Conservation (phyloP, 2,797 vertebrate genomes). For the Cephalopachus bancanus region DNA sequence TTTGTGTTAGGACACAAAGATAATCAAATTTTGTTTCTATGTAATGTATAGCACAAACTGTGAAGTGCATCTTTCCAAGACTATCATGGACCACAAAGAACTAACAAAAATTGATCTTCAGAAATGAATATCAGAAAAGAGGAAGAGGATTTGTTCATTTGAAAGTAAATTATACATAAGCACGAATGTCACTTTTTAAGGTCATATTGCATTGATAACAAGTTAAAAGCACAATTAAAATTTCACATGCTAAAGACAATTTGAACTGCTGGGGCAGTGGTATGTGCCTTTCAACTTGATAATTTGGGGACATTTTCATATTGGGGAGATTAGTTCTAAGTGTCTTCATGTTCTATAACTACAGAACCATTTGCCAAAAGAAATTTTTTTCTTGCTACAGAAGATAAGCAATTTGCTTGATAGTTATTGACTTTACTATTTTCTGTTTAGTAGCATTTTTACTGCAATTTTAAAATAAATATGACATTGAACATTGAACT, state of each 20-base stretch:
- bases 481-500: constrained; percentile 75
- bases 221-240: constrained; percentile 90
- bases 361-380: constrained; percentile 88
- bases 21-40: constrained; percentile 63
- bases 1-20: constrained; percentile 38
- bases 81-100: constrained; percentile 80
- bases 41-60: constrained; percentile 69
- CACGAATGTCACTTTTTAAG: constrained; percentile 88
- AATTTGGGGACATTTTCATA: constrained; percentile 87
- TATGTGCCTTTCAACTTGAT: constrained; percentile 90
- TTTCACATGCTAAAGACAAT: constrained; percentile 87
- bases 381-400: constrained; percentile 79
- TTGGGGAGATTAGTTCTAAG: constrained; percentile 78
- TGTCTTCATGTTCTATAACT: constrained; percentile 81
- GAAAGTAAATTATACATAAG: constrained; percentile 85
- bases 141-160: constrained; percentile 74
- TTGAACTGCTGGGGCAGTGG: constrained; percentile 89
- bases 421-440: constrained; percentile 81
- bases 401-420: constrained; percentile 81
- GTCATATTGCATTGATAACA: constrained; percentile 86
- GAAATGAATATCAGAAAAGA: constrained; percentile 77
- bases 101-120: constrained; percentile 69
- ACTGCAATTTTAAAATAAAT: constrained; percentile 79
- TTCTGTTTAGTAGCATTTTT: constrained; percentile 86
- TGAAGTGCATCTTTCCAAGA: constrained; percentile 83